Conservation (phyloP, 2,797 vertebrate species). For the Nothura maculosa region DNA sequence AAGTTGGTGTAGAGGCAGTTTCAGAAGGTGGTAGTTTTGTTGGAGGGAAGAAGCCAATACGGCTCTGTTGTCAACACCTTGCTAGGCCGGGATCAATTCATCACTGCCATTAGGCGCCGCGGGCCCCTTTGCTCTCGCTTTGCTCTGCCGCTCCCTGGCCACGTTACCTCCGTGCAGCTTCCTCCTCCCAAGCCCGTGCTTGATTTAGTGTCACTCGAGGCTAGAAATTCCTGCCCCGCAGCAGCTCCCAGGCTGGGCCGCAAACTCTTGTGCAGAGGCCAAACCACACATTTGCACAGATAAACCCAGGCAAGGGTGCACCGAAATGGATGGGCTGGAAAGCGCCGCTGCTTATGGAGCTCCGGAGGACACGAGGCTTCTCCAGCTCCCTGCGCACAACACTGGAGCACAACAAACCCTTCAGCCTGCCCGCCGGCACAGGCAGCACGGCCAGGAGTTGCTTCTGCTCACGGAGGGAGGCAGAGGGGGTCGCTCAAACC, state of each 20-base stretch:
- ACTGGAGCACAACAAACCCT: not conserved
- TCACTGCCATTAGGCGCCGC: constrained; percentile 57
- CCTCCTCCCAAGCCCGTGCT: not conserved
- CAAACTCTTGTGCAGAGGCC: not conserved
- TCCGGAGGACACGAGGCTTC: not conserved
- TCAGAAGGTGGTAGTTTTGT: constrained; percentile 40
- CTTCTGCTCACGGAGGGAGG: constrained; percentile 27
- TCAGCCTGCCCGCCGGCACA: not conserved
- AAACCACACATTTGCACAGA: constrained; percentile 35
- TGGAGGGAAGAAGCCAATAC: not conserved
- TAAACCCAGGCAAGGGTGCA: not conserved
- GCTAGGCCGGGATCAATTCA: constrained; percentile 19
- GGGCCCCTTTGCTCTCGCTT: constrained; percentile 33
- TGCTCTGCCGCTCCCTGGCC: constrained; percentile 19
- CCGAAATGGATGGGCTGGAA: not conserved
- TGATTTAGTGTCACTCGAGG: constrained; percentile 53
- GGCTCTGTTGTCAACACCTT: not conserved
- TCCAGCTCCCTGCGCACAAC: not conserved
- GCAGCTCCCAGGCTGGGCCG: constrained; percentile 13
- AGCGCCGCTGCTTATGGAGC: not conserved
- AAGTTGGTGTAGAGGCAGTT: not conserved
- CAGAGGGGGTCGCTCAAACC: constrained; percentile 1
- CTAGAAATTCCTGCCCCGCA: constrained; percentile 60
- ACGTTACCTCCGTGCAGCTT: constrained; percentile 41
- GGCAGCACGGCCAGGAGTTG: constrained; percentile 4